Evolutionary conservation across 1,140 invertebrate genomes (phyloP).

Genomic region (Drosophila burlai): DNA sequence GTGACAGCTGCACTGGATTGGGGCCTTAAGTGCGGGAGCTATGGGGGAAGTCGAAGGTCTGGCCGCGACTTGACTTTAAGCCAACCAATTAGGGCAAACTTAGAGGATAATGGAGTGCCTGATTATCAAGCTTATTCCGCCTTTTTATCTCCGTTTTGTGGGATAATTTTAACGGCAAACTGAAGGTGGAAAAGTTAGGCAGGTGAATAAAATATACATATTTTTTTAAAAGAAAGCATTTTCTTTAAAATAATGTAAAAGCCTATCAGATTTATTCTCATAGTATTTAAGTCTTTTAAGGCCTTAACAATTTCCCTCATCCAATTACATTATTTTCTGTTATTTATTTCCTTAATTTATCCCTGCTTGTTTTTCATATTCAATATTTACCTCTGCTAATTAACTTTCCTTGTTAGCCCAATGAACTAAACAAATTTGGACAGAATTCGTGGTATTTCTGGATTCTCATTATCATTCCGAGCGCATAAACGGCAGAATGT

Average conservation of each 20-base stretch:
- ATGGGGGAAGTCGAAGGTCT: constrained; percentile 9
- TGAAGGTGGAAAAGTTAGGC: not conserved
- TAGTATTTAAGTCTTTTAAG: not conserved
- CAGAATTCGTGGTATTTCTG: constrained; percentile 31
- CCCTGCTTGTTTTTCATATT: constrained; percentile 4
- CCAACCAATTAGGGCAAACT: constrained; percentile 71
- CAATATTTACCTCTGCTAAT: constrained; percentile 39
- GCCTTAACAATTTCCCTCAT: not conserved
- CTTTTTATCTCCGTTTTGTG: constrained; percentile 14
- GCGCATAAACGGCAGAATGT: constrained; percentile 32
- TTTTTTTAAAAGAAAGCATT: not conserved
- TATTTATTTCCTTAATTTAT: too few relatives aligned
- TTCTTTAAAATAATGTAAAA: not conserved
- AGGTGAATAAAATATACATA: constrained; percentile 4
- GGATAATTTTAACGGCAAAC: not conserved
- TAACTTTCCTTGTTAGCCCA: constrained; percentile 35
- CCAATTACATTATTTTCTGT: not conserved
- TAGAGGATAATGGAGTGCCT: constrained; percentile 66
- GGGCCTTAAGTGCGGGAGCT: constrained; percentile 2
- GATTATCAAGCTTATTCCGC: constrained; percentile 46
- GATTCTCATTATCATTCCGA: constrained; percentile 43
- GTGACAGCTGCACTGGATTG: constrained; percentile 72
- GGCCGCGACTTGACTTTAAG: constrained; percentile 64
- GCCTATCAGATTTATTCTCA: too few relatives aligned
- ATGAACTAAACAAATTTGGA: constrained; percentile 38